Evolutionary conservation across 2,113 vertebrate genomes (phyloP), one percentile per base, ranked within the genome.

Genomic region (Podocnemis expansa): DNA sequence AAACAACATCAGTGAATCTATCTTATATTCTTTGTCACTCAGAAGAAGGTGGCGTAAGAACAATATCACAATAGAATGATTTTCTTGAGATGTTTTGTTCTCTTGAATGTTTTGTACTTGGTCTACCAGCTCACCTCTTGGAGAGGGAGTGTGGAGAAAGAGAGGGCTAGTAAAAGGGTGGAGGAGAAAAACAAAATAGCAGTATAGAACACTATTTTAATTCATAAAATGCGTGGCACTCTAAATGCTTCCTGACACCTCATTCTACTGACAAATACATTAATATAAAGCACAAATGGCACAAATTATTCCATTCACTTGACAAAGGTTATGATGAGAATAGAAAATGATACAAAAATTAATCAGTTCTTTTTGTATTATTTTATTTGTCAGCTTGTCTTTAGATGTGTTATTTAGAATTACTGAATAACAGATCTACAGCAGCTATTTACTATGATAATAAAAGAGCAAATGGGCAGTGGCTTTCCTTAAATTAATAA

Each of bases 261-360:
- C 84, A 94, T 96, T 97, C 70, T 88, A 93, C 76, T 94, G 92
- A 96, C 43, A 89, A 95, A 95, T 96, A 95, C 13, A 78, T 21
- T 91, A 95, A 94, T 93, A 95, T 95, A 85, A 93, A 85, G 80
- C 29, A 80, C 58, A 95, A 93, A 93, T 78, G 76, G 52, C 78
- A 95, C 70, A 93, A 97, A 93, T 93, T 95, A 91, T 91, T 94
- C 83, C 21, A 38, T 95, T 97, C 52, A 80, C 49, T 96, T 94
- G 70, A 85, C 82, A 92, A 96, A 95, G 84, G 91, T 84, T 93
- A 96, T 96, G 52, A 80, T 43, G 87, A 82, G 93, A 95, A 52
- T 31, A 81, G 87, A 87, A 95, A 93, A 54, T 89, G n/a, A 70
- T 67, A 22, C 25, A 87, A 93, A 67, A 96, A 96, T 94, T 89